Base-by-base conservation (phyloP, 2,797 vertebrate species). In the Apodemus agrarius region DNA sequence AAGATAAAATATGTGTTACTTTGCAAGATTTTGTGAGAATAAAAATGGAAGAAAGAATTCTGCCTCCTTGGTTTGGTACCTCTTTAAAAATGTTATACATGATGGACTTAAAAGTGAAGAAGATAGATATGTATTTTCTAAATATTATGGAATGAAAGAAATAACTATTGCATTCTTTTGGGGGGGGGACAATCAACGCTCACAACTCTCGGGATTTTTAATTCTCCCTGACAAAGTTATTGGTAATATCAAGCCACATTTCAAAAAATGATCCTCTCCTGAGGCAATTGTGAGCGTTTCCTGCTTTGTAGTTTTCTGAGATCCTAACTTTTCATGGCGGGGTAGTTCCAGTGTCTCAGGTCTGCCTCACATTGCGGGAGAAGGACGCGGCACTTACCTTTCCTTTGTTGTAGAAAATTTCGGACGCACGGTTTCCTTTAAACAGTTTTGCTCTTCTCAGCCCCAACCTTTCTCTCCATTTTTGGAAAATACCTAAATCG, bases 121-220 rank as follows among this genome's bases (percentile, higher is more conserved):
- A 74, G 86, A 84, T 96, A 82, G 76, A 96, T 97, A 94, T 98
- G 91, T 78, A 85, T 97, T 98, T 97, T 97, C 96, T 90, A 63
- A 97, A 93, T 97, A 80, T 93, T 24, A 79, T 95, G 97, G 94
- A 97, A 94, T 59, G 40, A 86, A 93, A 94, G 54, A 82, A 85
- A 13, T 10, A 94, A 31, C 89, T 97, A 67, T 74, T 96, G 61
- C 96, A 97, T 97, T 96, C 94, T 98, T 95, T 82, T 82, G 24
- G 40, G 22, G 24, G 40, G 22, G 90, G 84, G 84, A 82, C 86
- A 94, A 97, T 89, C 65, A 89, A 22, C 97, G 86, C 1, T 90
- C 97, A 40, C 37, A 43, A 43, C 6, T 96, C 75, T 90, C 19
- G 46, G 21, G 65, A 89, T 97, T 93, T 93, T 52, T 94, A 97